Conservation (phyloP, 2,888 invertebrate species). For the Siphlonurus alternatus region DNA sequence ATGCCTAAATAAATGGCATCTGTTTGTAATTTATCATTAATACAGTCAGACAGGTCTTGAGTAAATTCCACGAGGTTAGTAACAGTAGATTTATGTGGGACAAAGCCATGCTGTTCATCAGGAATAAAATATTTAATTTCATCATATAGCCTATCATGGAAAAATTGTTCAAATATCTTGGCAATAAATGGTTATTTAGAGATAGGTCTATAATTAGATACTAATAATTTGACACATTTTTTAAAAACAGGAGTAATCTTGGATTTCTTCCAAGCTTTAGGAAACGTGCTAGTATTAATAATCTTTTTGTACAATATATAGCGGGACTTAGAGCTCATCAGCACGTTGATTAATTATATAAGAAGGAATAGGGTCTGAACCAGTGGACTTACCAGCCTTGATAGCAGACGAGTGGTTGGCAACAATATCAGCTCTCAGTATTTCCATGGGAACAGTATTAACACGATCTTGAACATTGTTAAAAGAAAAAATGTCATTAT, state of each 20-base stretch:
- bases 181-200: not conserved
- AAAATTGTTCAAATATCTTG: not conserved
- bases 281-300: too few species aligned
- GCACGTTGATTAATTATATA: too few species aligned
- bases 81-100: not conserved
- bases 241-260: not conserved
- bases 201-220: not conserved
- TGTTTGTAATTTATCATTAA: not conserved
- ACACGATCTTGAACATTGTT: too few species aligned
- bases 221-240: not conserved
- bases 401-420: too few species aligned
- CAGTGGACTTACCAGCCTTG: too few species aligned
- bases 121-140: not conserved
- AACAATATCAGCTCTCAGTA: too few species aligned
- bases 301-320: too few species aligned
- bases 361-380: too few species aligned
- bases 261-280: not conserved
- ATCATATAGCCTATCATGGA: not conserved
- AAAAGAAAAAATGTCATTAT: too few species aligned
- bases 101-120: not conserved
- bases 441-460: too few species aligned
- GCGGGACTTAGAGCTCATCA: too few species aligned
- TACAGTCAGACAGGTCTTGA: not conserved
- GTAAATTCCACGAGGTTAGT: not conserved
- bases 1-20: not conserved